These are phyloP conservation scores for Caenorhabditis latens DNA, from an alignment of 1,140 invertebrate species.

Conservation along the genomic window DNA sequence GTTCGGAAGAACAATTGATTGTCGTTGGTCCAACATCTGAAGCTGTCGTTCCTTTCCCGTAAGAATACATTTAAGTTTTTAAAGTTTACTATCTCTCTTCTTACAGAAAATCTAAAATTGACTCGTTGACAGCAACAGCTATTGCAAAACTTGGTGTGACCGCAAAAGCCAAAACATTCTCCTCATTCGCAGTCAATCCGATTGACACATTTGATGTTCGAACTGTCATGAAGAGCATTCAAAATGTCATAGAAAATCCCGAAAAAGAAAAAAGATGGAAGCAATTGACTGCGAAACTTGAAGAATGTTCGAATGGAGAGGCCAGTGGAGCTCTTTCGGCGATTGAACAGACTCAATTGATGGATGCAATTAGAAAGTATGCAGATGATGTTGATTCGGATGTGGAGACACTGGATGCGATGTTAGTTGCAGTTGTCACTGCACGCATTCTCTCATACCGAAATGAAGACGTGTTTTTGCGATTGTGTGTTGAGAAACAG, in stretches of 20 bases:
- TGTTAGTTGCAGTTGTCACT: not conserved
- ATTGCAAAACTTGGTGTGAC: not conserved
- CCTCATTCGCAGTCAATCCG: constrained; percentile 33
- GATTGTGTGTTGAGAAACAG: constrained; percentile 27
- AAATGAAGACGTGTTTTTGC: constrained; percentile 6
- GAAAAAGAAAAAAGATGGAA: constrained; percentile 46
- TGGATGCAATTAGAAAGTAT: not conserved
- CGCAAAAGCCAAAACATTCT: constrained; percentile 27
- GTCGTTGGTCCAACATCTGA: constrained; percentile 22
- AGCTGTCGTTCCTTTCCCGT: constrained; percentile 28
- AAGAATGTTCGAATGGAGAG: constrained; percentile 42
- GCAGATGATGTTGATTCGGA: constrained; percentile 12
- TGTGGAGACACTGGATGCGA: not conserved
- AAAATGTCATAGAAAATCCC: constrained; percentile 42
- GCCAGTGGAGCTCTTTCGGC: constrained; percentile 37
- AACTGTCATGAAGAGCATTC: not conserved
- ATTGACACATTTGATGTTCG: constrained; percentile 10
- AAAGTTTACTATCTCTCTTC: no score
- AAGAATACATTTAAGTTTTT: not conserved
- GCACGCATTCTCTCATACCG: not conserved
- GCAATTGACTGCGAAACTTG: constrained; percentile 9
- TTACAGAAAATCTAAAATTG: constrained; percentile 48
- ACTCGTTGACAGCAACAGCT: constrained; percentile 12
- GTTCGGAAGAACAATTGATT: not conserved
- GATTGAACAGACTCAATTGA: constrained; percentile 9